Conservation (phyloP, 2,797 vertebrate genomes). For the Micromesistius poutassou region DNA sequence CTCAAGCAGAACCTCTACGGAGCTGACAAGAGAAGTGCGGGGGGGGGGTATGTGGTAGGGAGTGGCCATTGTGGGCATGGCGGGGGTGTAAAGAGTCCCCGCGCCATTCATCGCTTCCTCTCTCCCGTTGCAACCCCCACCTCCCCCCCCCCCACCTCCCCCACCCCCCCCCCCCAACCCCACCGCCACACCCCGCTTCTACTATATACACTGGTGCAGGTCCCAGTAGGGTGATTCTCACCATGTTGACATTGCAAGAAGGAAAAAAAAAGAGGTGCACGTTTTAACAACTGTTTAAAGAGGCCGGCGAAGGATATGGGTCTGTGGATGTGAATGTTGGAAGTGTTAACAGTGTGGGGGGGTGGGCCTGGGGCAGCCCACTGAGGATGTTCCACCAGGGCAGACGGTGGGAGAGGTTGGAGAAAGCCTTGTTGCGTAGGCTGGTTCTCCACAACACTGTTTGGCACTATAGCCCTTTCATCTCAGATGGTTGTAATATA, state of each 20-base stretch:
- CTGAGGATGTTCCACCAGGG: conserved; percentile 69
- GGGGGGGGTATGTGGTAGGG: conserved; percentile 1
- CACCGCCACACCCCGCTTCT: conserved; percentile 46
- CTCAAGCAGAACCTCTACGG: conserved; percentile 73
- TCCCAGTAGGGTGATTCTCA: conserved; percentile 71
- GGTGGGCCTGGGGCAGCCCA: conserved; percentile 36
- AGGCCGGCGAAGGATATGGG: conserved; percentile 68
- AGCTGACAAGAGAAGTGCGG: conserved; percentile 41
- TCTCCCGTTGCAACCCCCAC: conserved; percentile 6
- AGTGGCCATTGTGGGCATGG: too few species aligned
- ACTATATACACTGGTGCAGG: conserved; percentile 50
- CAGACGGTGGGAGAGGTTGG: conserved; percentile 41
- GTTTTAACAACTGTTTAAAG: conserved; percentile 80
- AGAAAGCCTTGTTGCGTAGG: conserved; percentile 45
- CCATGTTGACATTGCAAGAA: conserved; percentile 73
- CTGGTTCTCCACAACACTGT: conserved; percentile 42
- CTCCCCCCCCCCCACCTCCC: conserved; percentile 24
- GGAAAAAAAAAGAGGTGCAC: conserved; percentile 55
- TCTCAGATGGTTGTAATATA: not conserved
- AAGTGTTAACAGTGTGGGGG: conserved; percentile 69
- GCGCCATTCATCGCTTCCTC: conserved; percentile 36
- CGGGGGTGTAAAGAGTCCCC: not conserved
- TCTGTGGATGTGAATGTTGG: conserved; percentile 74
- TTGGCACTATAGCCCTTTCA: conserved; percentile 6
- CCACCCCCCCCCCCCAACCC: conserved; percentile 20